These are phyloP conservation scores for Mionectes olivaceus DNA, from an alignment of 2,797 vertebrate species.

Conservation along the genomic window DNA sequence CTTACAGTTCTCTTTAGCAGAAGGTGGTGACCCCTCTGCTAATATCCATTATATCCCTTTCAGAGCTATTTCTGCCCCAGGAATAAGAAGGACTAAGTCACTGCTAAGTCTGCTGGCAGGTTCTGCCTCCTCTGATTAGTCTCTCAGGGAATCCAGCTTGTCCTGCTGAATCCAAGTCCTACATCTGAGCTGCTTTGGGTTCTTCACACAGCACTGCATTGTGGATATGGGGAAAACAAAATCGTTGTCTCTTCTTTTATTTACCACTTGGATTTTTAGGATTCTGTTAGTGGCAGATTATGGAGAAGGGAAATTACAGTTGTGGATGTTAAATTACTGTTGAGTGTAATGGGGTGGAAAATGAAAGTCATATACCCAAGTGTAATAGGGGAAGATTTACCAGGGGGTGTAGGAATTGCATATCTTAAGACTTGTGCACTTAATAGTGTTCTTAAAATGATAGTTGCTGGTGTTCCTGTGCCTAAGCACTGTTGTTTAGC, in stretches of 20 bases:
- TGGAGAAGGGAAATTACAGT: not conserved
- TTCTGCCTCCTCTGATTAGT: not conserved
- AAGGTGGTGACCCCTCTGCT: not conserved
- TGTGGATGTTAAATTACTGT: not conserved
- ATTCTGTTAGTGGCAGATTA: not conserved
- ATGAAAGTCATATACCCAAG: not conserved
- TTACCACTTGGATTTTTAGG: not conserved
- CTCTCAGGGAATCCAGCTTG: not conserved
- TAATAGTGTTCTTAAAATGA: not conserved
- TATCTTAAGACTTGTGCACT: not conserved
- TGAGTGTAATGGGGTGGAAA: not conserved
- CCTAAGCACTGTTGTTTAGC: not conserved
- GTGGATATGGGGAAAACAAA: not conserved
- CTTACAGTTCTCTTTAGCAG: not conserved
- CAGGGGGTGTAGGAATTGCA: not conserved
- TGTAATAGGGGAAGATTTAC: not conserved
- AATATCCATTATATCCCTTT: not conserved
- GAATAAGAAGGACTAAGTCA: not conserved
- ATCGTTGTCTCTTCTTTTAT: not conserved
- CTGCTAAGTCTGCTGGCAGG: accelerated
- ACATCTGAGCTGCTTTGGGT: not conserved
- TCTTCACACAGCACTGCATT: not conserved
- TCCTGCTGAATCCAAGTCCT: not conserved
- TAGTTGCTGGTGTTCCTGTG: not conserved
- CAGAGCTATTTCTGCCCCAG: not conserved